Evolutionary conservation across 1,140 invertebrate genomes (phyloP), one percentile per base, ranked within the genome.

Genomic region (Drosophila truncata): DNA sequence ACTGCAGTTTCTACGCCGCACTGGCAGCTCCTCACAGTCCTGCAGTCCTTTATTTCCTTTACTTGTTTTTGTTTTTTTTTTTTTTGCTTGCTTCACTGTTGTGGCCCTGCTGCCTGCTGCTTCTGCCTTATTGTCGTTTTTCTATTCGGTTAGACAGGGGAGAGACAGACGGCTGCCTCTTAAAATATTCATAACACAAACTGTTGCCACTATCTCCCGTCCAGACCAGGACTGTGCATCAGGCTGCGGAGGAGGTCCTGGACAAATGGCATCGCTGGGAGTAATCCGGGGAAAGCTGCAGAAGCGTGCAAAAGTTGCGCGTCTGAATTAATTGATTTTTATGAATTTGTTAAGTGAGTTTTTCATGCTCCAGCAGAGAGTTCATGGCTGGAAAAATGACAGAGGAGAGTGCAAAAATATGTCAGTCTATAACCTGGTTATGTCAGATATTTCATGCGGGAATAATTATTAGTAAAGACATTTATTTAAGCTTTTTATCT

Each of bases 101-200:
- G 31, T 75, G 73, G 64, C 54, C 50, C 58, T 65, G 10, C 54
- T 67, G 14, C 47, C 42, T 62, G 41, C 18, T 31, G 10, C 33
- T 31, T 9, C 8, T 44, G 54, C 63, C 41, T 60, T 70, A 39
- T 69, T 78, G 75, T 78, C 70, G 70, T 73, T 73, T 73, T 73
- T 73, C 70, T 72, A 73, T 73, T 72, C 70, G 52, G 66, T 73
- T 73, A 73, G 67, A 73, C 67, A 57, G 39, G 44, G 54, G 50
- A 41, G 70, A 50, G 54, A 73, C 44, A 57, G 66, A 72, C 44
- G 65, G 74, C 66, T 76, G 84, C 59, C 82, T 74, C 77, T 84
- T 88, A 87, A 87, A 87, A 87, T 87, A 87, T 87, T 88, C 84
- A 87, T 87, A 87, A 84, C 84, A 88, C 80, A 87, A 88, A 87